A percentile compares a stretch with the other conserved stretches of the same genome.
phyloP scores from a whole-genome alignment of 2,797 vertebrate species.

The Sorex maritimensis region DNA sequence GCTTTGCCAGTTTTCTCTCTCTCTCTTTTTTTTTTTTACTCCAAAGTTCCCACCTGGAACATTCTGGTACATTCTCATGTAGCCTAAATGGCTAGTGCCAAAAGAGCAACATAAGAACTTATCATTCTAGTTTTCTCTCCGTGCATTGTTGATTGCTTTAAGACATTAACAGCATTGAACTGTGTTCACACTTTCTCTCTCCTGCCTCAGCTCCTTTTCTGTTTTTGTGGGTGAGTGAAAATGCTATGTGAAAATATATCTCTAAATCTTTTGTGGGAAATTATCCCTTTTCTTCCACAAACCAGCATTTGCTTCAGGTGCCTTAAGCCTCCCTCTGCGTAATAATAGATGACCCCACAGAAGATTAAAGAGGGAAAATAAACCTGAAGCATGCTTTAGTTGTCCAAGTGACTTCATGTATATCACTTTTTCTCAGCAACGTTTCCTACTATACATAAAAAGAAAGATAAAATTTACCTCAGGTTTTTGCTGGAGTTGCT shows the following conservation, averaged over 20 bases:
- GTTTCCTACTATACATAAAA: conserved; percentile 71
- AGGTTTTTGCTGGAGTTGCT: neutral
- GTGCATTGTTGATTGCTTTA: conserved; percentile 24
- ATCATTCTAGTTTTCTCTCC: neutral
- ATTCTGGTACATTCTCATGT: neutral
- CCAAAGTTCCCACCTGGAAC: neutral
- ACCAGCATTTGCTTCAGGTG: conserved; percentile 49
- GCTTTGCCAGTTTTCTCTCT: neutral
- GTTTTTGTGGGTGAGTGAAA: conserved; percentile 15
- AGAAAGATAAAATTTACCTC: conserved; percentile 75
- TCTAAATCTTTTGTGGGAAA: conserved; percentile 55
- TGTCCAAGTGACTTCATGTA: conserved; percentile 6
- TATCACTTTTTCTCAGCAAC: conserved; percentile 47
- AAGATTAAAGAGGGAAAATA: neutral
- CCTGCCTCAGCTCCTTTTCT: neutral
- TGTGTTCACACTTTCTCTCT: neutral
- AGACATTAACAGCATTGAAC: neutral
- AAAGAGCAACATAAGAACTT: neutral
- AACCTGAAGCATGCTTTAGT: conserved; percentile 27
- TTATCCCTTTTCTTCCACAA: conserved; percentile 32
- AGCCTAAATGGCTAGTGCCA: neutral
- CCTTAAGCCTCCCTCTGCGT: neutral
- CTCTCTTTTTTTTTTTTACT: too few relatives aligned
- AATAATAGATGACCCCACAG: neutral
- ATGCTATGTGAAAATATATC: conserved; percentile 36